phyloP scores from a whole-genome alignment of 2,113 vertebrate species.

The Conger conger region DNA sequence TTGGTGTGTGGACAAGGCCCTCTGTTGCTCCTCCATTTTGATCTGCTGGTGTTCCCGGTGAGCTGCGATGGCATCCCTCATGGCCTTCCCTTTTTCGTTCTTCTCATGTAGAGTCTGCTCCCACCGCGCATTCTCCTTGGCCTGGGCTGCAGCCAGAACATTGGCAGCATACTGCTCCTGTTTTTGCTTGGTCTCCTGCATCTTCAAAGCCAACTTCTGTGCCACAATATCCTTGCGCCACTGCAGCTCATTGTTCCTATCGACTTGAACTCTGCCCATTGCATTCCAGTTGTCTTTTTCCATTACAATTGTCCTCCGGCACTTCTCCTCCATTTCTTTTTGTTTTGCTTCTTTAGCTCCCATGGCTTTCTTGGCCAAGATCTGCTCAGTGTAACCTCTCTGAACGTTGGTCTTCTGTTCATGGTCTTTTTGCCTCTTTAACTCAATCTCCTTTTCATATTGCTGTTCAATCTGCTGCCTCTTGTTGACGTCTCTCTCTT shows the following conservation, averaged over 20 bases:
- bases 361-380: slow-evolving; percentile 64
- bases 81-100: slow-evolving; percentile 64
- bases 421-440: slow-evolving; percentile 52
- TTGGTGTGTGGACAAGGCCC: slow-evolving; percentile 49
- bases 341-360: slow-evolving; percentile 68
- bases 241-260: slow-evolving; percentile 60
- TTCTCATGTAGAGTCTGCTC: slow-evolving; percentile 58
- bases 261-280: slow-evolving; percentile 64
- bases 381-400: slow-evolving; percentile 57
- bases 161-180: slow-evolving; percentile 59
- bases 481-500: slow-evolving; percentile 62
- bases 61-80: slow-evolving; percentile 64
- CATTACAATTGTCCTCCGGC: slow-evolving; percentile 61
- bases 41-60: slow-evolving; percentile 65
- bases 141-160: slow-evolving; percentile 42
- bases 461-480: slow-evolving; percentile 49
- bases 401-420: slow-evolving; percentile 53
- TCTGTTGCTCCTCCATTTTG: slow-evolving; percentile 59
- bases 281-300: slow-evolving; percentile 65
- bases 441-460: slow-evolving; percentile 62
- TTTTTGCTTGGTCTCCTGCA: slow-evolving; percentile 46
- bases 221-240: slow-evolving; percentile 57
- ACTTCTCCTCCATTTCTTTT: slow-evolving; percentile 68
- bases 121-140: slow-evolving; percentile 60
- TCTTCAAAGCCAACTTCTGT: slow-evolving; percentile 50